Conservation (phyloP, 2,113 vertebrate genomes). For the Lonchura striata region DNA sequence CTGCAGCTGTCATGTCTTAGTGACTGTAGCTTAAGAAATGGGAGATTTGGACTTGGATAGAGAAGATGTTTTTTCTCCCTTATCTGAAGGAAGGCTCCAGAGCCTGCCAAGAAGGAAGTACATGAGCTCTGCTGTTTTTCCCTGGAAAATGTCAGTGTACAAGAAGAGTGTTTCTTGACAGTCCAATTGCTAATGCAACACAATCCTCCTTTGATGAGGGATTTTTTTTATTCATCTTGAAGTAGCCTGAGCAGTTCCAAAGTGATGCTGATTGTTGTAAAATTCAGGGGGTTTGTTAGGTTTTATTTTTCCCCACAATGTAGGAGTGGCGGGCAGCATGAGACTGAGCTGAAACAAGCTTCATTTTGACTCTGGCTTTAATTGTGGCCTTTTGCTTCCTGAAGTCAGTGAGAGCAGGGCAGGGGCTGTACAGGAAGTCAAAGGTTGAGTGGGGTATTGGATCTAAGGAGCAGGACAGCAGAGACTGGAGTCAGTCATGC, state of each 20-base stretch:
- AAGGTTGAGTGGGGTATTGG: not conserved
- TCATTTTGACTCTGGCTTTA: not conserved
- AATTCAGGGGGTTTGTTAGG: not conserved
- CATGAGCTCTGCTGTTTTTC: not conserved
- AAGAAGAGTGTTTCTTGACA: not conserved
- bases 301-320: not conserved
- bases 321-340: not conserved
- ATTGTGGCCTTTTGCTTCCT: not conserved
- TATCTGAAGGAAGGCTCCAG: constrained; percentile 19
- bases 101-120: constrained; percentile 46
- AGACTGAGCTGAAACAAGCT: not conserved
- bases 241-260: not conserved
- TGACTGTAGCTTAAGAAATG: constrained; percentile 17
- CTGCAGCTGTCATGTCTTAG: constrained; percentile 36
- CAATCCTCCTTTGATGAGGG: not conserved
- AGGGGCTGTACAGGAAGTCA: not conserved
- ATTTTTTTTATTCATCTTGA: not conserved
- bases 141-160: constrained; percentile 32
- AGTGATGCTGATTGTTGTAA: not conserved
- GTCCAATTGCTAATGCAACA: constrained; percentile 13
- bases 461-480: not conserved
- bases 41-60: constrained; percentile 31
- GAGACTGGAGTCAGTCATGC: not conserved
- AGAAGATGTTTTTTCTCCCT: not conserved
- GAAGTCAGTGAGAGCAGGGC: not conserved